Evolutionary conservation across 2,888 invertebrate genomes (phyloP), one percentile per base, ranked within the genome.

Genomic region (Pterobdella sp.): DNA sequence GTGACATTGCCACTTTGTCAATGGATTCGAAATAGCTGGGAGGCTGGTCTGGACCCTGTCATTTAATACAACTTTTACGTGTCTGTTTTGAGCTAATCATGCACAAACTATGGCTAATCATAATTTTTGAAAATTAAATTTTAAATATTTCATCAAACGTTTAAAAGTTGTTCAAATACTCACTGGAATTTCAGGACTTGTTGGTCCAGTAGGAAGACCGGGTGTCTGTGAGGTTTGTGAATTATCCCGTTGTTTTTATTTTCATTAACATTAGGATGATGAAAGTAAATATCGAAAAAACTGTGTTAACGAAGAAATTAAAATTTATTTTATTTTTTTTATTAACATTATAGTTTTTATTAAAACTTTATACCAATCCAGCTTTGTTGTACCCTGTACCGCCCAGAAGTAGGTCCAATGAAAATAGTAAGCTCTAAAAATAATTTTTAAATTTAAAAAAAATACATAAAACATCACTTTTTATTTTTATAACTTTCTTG

Each of bases 1-100:
- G 60, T 4, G 60, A 56, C 60, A 56, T 56, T 3, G 60, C 60
- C 60, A 56, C 60, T 26, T 22, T n/a, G 60, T 56, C 60, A 3
- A 56, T 56, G 10, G 60, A 7, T 3, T 3, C 60, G n/a, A 56
- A 56, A 26, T 18, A 56, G 60, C 26, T 26, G n/a, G n/a, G 60
- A 22, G 14, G 4, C 18, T 22, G 10, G 18, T 3, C n/a, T 56
- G 7, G 60, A 3, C 4, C n/a, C 60, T 56, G n/a, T 14, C n/a
- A n/a, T n/a, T n/a, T n/a, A n/a, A n/a, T n/a, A n/a, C n/a, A n/a
- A n/a, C n/a, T n/a, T n/a, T n/a, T n/a, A n/a, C n/a, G n/a, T n/a
- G n/a, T n/a, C n/a, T n/a, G n/a, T n/a, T n/a, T n/a, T n/a, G n/a
- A n/a, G n/a, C n/a, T n/a, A n/a, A n/a, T n/a, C n/a, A n/a, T n/a